Evolutionary conservation across 2,888 invertebrate genomes (phyloP).

Genomic region (Unio pictorum): DNA sequence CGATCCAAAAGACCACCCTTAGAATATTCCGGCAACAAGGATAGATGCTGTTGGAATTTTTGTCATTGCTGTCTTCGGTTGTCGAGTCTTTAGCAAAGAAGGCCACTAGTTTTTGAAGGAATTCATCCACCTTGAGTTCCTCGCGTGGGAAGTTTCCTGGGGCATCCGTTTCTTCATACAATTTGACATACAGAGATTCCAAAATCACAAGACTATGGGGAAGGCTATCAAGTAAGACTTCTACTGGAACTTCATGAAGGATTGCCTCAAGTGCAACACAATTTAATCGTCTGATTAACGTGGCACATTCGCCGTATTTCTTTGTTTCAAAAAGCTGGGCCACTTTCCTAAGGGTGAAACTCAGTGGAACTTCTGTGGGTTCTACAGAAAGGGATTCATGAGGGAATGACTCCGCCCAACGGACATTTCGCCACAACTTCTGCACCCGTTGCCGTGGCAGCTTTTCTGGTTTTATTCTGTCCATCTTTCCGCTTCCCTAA

Average conservation of each 20-base stretch:
- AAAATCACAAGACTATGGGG: slow-evolving; percentile 90
- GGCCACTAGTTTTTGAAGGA: slow-evolving; percentile 88
- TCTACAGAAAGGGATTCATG: slow-evolving; percentile 53
- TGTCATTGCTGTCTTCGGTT: slow-evolving; percentile 38
- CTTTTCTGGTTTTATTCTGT: slow-evolving; percentile 46
- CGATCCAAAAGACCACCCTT: slow-evolving; percentile 73
- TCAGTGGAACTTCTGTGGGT: slow-evolving; percentile 71
- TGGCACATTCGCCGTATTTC: slow-evolving; percentile 92
- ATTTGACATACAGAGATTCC: slow-evolving; percentile 82
- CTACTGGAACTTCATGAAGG: slow-evolving; percentile 83
- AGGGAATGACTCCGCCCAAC: slow-evolving; percentile 54
- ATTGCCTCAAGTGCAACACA: slow-evolving; percentile 82
- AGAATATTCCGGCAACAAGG: slow-evolving; percentile 57
- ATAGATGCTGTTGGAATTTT: slow-evolving; percentile 54
- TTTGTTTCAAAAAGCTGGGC: slow-evolving; percentile 86
- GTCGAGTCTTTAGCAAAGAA: slow-evolving; percentile 76
- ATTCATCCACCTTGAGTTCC: slow-evolving; percentile 79
- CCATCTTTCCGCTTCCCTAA: slow-evolving; percentile 27
- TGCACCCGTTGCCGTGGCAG: slow-evolving; percentile 47
- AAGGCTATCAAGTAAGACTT: slow-evolving; percentile 88
- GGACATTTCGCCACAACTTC: slow-evolving; percentile 53
- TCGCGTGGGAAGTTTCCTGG: slow-evolving; percentile 69
- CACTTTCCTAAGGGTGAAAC: slow-evolving; percentile 76
- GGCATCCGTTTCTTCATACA: slow-evolving; percentile 71
- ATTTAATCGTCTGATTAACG: slow-evolving; percentile 85